phyloP scores from a whole-genome alignment of 2,797 vertebrate genomes.

The Chaenodraco wilsoni region DNA sequence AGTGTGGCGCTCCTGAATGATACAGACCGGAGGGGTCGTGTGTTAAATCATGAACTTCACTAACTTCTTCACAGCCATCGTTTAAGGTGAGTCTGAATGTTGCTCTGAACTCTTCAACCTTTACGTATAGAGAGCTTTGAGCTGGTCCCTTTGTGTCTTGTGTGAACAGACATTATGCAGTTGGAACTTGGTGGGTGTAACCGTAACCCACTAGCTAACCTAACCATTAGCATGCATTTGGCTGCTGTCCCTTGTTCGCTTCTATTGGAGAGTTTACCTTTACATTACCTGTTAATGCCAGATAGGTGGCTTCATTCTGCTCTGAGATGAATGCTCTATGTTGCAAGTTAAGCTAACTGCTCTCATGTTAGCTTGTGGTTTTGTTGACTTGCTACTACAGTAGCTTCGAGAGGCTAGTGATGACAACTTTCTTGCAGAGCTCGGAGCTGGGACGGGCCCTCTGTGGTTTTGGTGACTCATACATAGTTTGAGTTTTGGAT shows the following conservation, averaged over 20 bases:
- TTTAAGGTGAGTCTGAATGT: slow-evolving; percentile 60
- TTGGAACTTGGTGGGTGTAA: slow-evolving; percentile 50
- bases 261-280: background rate
- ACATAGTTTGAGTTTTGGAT: background rate
- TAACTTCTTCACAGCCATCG: slow-evolving; percentile 32
- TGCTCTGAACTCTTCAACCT: background rate
- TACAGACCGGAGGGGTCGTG: slow-evolving; percentile 17
- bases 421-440: slow-evolving; percentile 65
- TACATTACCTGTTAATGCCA: background rate
- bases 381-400: background rate
- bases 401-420: slow-evolving; percentile 45
- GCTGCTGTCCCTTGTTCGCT: background rate
- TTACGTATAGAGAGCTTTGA: accelerated
- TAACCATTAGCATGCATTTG: slow-evolving; percentile 55
- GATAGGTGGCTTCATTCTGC: background rate
- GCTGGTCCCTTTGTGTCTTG: too few species aligned
- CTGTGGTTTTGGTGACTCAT: slow-evolving; percentile 29
- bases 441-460: slow-evolving; percentile 22
- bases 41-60: slow-evolving; percentile 63
- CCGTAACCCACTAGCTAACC: slow-evolving; percentile 42
- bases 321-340: background rate
- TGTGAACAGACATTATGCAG: background rate
- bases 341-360: background rate
- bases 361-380: background rate
- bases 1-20: slow-evolving; percentile 36